Evolutionary conservation across 2,797 vertebrate species (phyloP), one percentile per base, ranked within the genome.

Genomic region (Sus cebifrons): DNA sequence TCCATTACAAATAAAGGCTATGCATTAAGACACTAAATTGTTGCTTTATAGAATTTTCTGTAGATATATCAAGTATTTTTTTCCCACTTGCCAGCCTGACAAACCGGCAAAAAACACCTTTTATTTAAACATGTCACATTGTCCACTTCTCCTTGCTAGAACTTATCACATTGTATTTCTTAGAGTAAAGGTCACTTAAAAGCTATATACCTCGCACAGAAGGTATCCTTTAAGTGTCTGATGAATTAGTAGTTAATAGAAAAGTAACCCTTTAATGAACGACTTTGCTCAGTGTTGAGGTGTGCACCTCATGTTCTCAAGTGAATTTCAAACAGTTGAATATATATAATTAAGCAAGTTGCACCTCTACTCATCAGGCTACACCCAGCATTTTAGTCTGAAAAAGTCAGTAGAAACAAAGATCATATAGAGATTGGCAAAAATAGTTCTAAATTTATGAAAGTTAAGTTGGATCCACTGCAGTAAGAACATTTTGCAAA

Each of bases 221-320:
- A 88, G 12, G 3, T 44, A 27, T 56, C 62, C 6, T 70, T 79
- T 52, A 74, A 87, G 58, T 65, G 2, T 54, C 83, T 82, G 16
- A 3, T 32, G 18, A 86, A 82, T 84, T 82, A 74, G 92, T 27
- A 89, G 18, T 16, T 85, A 78, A 64, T 62, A 68, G 18, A 73
- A 92, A 92, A 85, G 3, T 82, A 91, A 86, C 29, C 54, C 20
- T 84, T 82, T 90, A 67, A 94, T 52, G 40, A 92, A 62, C 54
- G 15, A 56, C 15, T 81, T 96, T n/a, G 15, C 27, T 82, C 21
- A 60, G 1, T 36, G 23, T 83, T 92, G 21, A 74, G 8, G 49
- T 73, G 11, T 44, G 20, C 75, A 68, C 32, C 65, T 11, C 64
- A 58, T 21, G 5, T 7, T 73, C 4, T 44, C 56, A 89, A 86